A percentile compares a stretch with the other conserved stretches of the same genome.
phyloP scores from a whole-genome alignment of 2,797 vertebrate genomes.

The Cossypha caffra region DNA sequence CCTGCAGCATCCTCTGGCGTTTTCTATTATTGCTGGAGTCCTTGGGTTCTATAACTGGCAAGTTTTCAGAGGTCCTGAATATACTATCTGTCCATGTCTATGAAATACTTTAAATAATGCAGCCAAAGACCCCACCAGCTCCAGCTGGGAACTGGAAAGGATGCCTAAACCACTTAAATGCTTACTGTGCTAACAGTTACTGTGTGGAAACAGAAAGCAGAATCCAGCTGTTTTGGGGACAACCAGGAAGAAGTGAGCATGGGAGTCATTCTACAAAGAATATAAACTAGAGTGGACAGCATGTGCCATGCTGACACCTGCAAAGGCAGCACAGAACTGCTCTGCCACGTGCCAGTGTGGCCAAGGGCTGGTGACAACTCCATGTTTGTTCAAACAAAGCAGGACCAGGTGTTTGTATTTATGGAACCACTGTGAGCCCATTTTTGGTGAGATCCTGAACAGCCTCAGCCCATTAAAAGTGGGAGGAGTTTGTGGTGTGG shows the following conservation, averaged over 20 bases:
- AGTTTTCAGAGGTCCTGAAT: neutral
- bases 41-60: neutral
- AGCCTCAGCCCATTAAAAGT: neutral
- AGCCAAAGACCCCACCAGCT: conserved; percentile 12
- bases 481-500: neutral
- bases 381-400: neutral
- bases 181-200: neutral
- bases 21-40: neutral
- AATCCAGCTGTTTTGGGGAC: neutral
- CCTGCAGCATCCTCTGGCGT: neutral
- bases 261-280: neutral
- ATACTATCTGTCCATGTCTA: conserved; percentile 29
- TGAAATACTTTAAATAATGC: conserved; percentile 18
- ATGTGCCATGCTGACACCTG: neutral
- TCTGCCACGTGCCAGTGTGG: neutral
- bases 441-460: neutral
- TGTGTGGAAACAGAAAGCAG: neutral
- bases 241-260: neutral
- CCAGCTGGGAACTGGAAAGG: conserved; percentile 12
- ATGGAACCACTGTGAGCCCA: rapidly evolving
- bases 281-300: neutral
- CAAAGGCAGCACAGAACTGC: neutral
- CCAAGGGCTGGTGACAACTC: neutral
- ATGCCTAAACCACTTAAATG: conserved; percentile 12
- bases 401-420: neutral